Base-by-base conservation (phyloP, 1,140 invertebrate genomes). In the Theocolax elegans region DNA sequence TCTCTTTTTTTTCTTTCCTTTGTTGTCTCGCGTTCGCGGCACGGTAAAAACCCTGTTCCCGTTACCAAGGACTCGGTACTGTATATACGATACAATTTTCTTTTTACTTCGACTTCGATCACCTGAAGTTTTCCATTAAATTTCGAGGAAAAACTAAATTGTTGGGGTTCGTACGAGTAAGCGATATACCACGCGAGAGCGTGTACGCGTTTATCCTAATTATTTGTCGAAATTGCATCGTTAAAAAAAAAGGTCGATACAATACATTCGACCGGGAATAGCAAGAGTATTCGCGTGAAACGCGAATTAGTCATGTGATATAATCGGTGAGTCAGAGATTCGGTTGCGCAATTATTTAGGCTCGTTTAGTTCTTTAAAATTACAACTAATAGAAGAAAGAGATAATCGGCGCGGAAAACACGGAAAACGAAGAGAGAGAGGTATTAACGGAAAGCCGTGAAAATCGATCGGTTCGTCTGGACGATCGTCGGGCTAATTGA, bases 301-400 rank as follows among this genome's bases (percentile, higher is more conserved):
- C 17, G 51, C 15, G 51, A 54, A 27, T 53, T 46, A 64, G 48
- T 53, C 62, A 64, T 44, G 62, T 53, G 48, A 64, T 53, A 64
- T 40, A 64, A 64, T 64, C 48, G 53, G 40, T 64, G 48, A 64
- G 46, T 64, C 62, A 64, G 10, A 6, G 7, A 17, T n/a, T n/a
- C n/a, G 7, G 17, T 46, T 51, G 48, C 46, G 62, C 44, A 62
- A 62, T 46, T 46, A 31, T 62, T 48, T 13, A 29, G 15, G 51
- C 13, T 35, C 31, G 4, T 35, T 35, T 35, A 35, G 4, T 35
- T 35, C 10, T 19, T 51, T 29, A 17, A 29, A 10, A n/a, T 54
- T 17, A 8, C 3, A 27, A 25, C 25, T 3, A 7, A 7, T 19
- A 48, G 19, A 15, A 17, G 27, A n/a, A 53, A n/a, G n/a, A n/a